Evolutionary conservation across 1,140 invertebrate genomes (phyloP).

Genomic region (Onthophagus taurus): DNA sequence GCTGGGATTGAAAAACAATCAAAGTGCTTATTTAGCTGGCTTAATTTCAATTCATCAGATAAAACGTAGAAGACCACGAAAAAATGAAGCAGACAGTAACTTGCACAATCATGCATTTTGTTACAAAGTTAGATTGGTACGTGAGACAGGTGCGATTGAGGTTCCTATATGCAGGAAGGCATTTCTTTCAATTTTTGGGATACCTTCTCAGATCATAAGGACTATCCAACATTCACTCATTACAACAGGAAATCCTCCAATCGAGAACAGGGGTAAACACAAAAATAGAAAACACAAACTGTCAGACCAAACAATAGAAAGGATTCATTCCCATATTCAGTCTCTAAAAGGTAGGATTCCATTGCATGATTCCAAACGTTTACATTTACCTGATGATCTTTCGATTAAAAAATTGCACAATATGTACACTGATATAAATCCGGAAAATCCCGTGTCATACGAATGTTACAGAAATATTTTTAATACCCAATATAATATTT

Average conservation of each 20-base stretch:
- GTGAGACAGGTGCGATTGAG: conserved; percentile 1
- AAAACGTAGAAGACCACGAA: conserved; percentile 4
- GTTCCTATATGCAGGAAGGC: conserved; percentile 6
- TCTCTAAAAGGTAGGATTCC: background rate
- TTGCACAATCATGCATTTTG: conserved; percentile 4
- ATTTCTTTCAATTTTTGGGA: conserved; percentile 8
- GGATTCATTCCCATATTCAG: conserved; percentile 5
- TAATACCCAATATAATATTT: conserved; percentile 8
- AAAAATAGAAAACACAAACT: conserved; percentile 6
- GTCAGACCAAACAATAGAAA: conserved; percentile 7
- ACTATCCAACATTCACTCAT: conserved; percentile 4
- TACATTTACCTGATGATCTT: conserved; percentile 3
- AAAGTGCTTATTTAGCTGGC: conserved; percentile 6
- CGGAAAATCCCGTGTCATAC: conserved; percentile 11
- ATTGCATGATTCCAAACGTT: background rate
- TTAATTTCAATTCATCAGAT: conserved; percentile 6
- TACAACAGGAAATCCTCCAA: conserved; percentile 7
- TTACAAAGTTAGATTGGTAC: conserved; percentile 9
- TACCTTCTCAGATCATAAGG: conserved; percentile 2
- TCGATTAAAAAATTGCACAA: conserved; percentile 2
- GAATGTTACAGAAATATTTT: conserved; percentile 12
- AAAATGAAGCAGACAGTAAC: conserved; percentile 9
- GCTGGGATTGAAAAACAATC: conserved; percentile 7
- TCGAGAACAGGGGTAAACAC: conserved; percentile 1
- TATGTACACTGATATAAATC: background rate